phyloP scores from a whole-genome alignment of 1,140 invertebrate genomes.

The Nasonia giraulti region DNA sequence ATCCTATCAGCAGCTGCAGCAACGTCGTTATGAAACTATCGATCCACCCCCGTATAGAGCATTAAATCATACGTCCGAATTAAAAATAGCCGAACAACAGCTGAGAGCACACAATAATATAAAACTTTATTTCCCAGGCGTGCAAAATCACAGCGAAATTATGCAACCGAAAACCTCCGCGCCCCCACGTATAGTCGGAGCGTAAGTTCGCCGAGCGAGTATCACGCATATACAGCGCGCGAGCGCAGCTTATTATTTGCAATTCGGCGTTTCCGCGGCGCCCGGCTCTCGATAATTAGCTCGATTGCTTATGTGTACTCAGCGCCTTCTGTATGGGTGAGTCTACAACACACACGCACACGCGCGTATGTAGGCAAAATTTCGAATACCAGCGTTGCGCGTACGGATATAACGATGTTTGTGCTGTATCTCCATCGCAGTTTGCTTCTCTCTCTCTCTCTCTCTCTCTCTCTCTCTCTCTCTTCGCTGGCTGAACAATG shows the following conservation, averaged over 20 bases:
- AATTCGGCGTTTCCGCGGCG: conserved; percentile 3
- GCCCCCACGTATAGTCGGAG: background rate
- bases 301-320: conserved; percentile 8
- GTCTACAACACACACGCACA: background rate
- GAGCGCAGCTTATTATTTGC: conserved; percentile 6
- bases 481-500: conserved; percentile 24
- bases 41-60: no score
- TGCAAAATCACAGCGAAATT: no score
- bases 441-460: background rate
- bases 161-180: no score
- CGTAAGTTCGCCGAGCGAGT: background rate
- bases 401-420: conserved; percentile 43
- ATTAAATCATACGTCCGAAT: no score
- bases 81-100: no score
- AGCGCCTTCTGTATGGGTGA: background rate
- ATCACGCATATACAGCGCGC: background rate
- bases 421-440: background rate
- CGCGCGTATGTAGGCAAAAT: background rate
- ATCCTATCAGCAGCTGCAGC: background rate
- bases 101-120: no score
- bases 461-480: background rate
- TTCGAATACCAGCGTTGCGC: background rate
- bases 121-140: no score
- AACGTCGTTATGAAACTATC: no score
- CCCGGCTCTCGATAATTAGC: conserved; percentile 21